Base-by-base conservation (phyloP, 2,113 vertebrate genomes). In the Pterocles gutturalis region DNA sequence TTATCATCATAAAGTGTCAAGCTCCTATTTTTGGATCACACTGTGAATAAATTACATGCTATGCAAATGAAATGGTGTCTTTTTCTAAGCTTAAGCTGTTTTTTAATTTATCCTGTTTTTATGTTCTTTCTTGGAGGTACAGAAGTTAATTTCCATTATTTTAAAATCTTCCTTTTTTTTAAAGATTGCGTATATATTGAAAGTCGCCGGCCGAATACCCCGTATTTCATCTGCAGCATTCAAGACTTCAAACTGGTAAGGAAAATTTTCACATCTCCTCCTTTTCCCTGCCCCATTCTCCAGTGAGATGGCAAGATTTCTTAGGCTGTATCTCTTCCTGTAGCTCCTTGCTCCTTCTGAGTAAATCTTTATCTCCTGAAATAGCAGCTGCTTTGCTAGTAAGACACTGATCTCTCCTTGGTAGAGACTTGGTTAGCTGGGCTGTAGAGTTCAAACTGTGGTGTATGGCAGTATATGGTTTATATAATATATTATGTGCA, bases 171-270 rank as follows among this genome's bases (percentile, higher is more conserved):
- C 31, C 31, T 87, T 87, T 98, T 98, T 96, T 98, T 98, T 85
- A 91, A 97, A 99, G 99, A 99, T 99, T 99, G 99, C 98, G 99
- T 99, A 95, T 99, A 99, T 97, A 99, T 99, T 94, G 99, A 99
- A 97, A 99, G 99, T 87, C 99, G 99, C 76, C 99, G 99, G 91
- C 99, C 99, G 97, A 99, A 99, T 97, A 99, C 99, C 46, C 99
- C 99, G 43, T 99, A 99, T 98, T 99, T 99, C 99, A 99, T 99
- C 98, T 99, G 99, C 99, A 99, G 99, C 99, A 99, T 99, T 98
- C 99, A 99, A 98, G 99, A 99, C 98, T 99, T 99, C 99, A 99
- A 99, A 98, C 98, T 99, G 99, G 99, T 99, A 99, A 99, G 99
- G 99, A 97, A 83, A 92, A 61, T 89, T 90, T 79, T 78, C 87